Percentiles rank a stretch among this genome's conserved stretches.
These are phyloP conservation scores for Periparus ater DNA, from an alignment of 2,797 vertebrate species.

Conservation along the genomic window DNA sequence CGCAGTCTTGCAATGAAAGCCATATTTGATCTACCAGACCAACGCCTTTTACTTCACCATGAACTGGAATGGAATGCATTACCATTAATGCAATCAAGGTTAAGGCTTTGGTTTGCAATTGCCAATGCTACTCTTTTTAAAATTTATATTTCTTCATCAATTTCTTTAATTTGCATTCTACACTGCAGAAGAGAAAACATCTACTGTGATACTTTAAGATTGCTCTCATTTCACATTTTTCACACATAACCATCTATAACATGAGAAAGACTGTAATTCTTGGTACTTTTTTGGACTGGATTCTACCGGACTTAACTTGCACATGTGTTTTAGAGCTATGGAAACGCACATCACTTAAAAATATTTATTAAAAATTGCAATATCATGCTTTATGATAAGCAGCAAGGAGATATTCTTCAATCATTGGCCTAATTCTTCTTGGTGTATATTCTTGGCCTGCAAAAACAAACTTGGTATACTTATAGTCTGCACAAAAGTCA, in stretches of 20 bases:
- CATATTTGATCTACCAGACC: constrained; percentile 71
- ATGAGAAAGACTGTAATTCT: background rate
- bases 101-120: background rate
- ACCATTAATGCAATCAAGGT: constrained; percentile 44
- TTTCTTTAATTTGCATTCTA: background rate
- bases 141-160: background rate
- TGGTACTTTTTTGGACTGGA: background rate
- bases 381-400: background rate
- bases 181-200: background rate
- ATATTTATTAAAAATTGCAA: background rate
- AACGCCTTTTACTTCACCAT: constrained; percentile 71
- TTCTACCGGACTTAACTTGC: background rate
- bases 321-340: background rate
- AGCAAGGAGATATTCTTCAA: background rate
- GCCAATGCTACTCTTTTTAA: background rate
- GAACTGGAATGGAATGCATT: constrained; percentile 69
- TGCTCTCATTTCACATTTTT: background rate
- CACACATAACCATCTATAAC: background rate
- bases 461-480: background rate
- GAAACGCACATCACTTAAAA: background rate
- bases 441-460: background rate
- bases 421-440: background rate
- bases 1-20: constrained; percentile 70
- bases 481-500: background rate
- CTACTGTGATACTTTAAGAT: background rate